phyloP scores from a whole-genome alignment of 2,113 vertebrate genomes.

The Phylloscopus whistleri region DNA sequence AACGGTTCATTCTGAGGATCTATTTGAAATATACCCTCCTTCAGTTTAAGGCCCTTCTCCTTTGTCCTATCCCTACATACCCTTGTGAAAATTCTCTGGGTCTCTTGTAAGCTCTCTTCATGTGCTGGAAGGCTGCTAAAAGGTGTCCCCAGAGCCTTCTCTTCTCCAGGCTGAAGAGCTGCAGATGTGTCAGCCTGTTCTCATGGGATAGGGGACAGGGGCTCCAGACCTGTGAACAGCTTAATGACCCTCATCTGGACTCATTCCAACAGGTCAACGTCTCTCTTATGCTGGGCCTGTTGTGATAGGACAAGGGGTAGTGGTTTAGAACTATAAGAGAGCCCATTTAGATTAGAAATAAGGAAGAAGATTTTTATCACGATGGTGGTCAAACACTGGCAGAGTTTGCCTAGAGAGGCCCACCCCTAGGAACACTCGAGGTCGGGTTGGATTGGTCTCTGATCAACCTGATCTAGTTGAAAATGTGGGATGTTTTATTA shows the following conservation, averaged over 20 bases:
- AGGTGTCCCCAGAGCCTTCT: not conserved
- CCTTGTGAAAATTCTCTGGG: not conserved
- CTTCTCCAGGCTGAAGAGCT: not conserved
- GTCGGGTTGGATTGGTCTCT: not conserved
- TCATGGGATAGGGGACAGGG: not conserved
- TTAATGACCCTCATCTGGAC: not conserved
- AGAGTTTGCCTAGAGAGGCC: not conserved
- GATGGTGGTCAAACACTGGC: not conserved
- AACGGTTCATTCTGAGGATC: not conserved
- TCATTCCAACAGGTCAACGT: fast-evolving
- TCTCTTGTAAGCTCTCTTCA: not conserved
- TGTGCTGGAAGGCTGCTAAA: not conserved
- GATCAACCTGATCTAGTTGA: fast-evolving
- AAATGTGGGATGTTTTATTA: not conserved
- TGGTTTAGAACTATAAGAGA: not conserved
- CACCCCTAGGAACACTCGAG: not conserved
- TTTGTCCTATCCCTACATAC: not conserved
- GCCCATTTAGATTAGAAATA: not conserved
- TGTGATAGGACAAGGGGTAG: too few relatives aligned
- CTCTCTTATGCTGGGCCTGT: not conserved
- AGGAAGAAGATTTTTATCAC: not conserved
- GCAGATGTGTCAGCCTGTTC: not conserved
- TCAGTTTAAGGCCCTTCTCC: not conserved
- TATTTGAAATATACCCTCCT: not conserved
- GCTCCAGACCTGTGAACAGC: not conserved